Evolutionary conservation across 2,888 invertebrate species (phyloP).

Genomic region (Perizoma affinitatum): DNA sequence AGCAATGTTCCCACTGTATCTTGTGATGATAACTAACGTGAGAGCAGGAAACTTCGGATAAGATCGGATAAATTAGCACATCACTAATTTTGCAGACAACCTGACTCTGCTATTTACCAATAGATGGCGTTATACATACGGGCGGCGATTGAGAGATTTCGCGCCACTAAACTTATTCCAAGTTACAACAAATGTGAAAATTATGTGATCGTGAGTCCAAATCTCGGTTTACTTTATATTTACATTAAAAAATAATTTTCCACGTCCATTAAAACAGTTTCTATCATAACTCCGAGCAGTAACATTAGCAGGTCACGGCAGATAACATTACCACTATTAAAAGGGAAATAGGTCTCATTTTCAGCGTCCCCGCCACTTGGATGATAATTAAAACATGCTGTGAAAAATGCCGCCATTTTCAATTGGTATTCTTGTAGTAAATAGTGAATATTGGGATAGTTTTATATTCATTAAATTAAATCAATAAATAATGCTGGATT

Average conservation of each 20-base stretch:
- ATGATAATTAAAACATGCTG: constrained; percentile 4
- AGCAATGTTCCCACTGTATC: constrained; percentile 28
- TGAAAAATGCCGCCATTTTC: not conserved
- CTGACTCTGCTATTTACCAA: not conserved
- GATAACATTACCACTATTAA: constrained; percentile 50
- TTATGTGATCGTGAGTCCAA: too few relatives aligned
- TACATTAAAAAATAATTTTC: constrained; percentile 2
- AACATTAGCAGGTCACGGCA: constrained; percentile 30
- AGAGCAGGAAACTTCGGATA: constrained; percentile 5
- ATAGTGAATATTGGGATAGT: too few relatives aligned
- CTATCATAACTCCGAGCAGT: not conserved
- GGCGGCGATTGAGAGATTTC: too few relatives aligned
- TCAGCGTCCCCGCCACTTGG: constrained; percentile 31
- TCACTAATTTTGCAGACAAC: not conserved
- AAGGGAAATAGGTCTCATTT: constrained; percentile 54
- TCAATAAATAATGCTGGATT: too few relatives aligned
- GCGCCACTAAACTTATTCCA: too few relatives aligned
- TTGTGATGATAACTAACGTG: constrained; percentile 26
- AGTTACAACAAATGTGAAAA: too few relatives aligned
- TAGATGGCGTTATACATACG: not conserved
- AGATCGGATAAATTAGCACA: not conserved
- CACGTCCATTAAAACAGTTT: constrained; percentile 7
- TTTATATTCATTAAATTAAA: too few relatives aligned
- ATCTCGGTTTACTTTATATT: not conserved
- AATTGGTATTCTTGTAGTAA: too few relatives aligned